Conservation (phyloP, 2,797 vertebrate genomes). For the Arrhamphus sclerolepis region DNA sequence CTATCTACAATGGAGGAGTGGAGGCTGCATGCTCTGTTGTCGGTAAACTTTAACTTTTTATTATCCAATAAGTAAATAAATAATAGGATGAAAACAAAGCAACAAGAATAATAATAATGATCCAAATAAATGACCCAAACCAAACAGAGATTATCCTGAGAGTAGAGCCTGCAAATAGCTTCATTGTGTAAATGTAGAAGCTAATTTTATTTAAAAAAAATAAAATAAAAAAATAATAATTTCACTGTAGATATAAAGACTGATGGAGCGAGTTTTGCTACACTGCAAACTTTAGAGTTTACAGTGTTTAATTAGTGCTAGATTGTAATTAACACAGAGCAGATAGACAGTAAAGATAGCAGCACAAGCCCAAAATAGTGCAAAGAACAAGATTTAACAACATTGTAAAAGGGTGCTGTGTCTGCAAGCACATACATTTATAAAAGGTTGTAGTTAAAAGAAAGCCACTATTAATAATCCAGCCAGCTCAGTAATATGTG, state of each 20-base stretch:
- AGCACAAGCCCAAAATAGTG: constrained; percentile 14
- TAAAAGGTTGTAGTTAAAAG: constrained; percentile 40
- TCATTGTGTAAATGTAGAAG: no score
- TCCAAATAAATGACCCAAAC: background rate
- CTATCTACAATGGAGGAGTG: constrained; percentile 80
- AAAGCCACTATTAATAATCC: constrained; percentile 9
- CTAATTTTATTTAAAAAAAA: background rate
- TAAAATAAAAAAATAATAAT: background rate
- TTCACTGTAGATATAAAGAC: background rate
- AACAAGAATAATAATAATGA: background rate
- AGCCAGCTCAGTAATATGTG: background rate
- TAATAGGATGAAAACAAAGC: background rate
- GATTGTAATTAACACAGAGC: background rate
- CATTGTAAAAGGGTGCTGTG: constrained; percentile 27
- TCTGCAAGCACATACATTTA: constrained; percentile 22
- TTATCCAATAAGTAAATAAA: background rate
- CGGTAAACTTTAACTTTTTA: constrained; percentile 58
- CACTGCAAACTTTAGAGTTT: background rate
- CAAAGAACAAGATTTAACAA: constrained; percentile 37
- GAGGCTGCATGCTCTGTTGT: constrained; percentile 78
- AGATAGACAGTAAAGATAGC: background rate
- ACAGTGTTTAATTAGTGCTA: no score
- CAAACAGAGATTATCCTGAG: background rate
- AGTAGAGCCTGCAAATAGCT: no score
- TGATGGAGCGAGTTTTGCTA: background rate